These are phyloP conservation scores for Eurypyga helias DNA, from an alignment of 2,113 vertebrate species.

Conservation along the genomic window DNA sequence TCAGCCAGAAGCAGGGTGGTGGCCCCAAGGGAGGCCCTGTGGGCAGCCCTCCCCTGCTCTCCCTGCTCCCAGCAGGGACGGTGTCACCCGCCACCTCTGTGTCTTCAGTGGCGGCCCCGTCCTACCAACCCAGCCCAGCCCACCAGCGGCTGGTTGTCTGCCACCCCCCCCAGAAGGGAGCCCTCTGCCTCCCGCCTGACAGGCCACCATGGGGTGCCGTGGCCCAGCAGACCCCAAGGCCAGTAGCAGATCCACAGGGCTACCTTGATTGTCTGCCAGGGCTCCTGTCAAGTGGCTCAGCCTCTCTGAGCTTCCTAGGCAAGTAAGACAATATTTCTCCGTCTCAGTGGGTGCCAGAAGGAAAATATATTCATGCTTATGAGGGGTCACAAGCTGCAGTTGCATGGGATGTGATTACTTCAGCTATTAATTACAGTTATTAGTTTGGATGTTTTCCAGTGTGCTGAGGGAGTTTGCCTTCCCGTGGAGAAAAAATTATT, in stretches of 20 bases:
- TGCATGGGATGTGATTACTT: constrained; percentile 6
- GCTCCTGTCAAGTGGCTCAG: fast-evolving
- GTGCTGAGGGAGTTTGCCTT: background rate
- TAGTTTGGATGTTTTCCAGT: constrained; percentile 18
- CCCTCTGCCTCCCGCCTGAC: background rate
- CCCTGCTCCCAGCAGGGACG: background rate
- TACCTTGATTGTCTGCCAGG: background rate
- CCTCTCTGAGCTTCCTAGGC: background rate
- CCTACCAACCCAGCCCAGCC: background rate
- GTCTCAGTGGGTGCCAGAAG: background rate
- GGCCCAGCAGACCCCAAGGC: background rate
- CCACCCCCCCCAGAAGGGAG: background rate
- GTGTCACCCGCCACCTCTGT: background rate
- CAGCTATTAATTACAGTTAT: constrained; percentile 38
- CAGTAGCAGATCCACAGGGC: background rate
- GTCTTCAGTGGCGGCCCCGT: fast-evolving
- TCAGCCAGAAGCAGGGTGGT: background rate
- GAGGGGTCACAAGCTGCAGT: background rate
- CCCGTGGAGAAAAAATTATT: background rate
- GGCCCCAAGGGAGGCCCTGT: too few relatives aligned
- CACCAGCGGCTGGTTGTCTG: too few relatives aligned
- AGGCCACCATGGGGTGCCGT: fast-evolving
- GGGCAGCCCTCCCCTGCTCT: background rate
- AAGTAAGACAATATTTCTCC: background rate
- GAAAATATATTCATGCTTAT: background rate